These are phyloP conservation scores for Streptopelia turtur DNA, from an alignment of 2,797 vertebrate species.

Conservation along the genomic window DNA sequence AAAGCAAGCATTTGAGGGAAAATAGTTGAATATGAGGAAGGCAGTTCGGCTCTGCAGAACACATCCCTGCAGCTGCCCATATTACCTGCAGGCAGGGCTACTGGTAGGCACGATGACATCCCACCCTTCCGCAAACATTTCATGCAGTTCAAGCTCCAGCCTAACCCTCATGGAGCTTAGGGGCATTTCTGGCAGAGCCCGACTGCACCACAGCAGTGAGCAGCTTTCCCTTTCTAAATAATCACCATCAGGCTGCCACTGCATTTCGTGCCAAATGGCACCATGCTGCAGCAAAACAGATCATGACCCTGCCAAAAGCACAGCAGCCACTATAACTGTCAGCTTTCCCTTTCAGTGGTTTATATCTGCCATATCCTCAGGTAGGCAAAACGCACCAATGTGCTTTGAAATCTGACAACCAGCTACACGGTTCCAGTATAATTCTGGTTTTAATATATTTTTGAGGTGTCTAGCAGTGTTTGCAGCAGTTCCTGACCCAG, in stretches of 20 bases:
- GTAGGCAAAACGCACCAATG: not conserved
- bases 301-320: not conserved
- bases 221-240: not conserved
- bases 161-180: not conserved
- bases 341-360: not conserved
- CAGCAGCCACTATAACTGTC: not conserved
- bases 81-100: not conserved
- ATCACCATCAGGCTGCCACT: not conserved
- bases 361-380: not conserved
- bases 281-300: not conserved
- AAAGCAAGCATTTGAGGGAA: not conserved
- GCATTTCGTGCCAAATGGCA: not conserved
- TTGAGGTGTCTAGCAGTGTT: not conserved
- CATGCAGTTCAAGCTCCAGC: not conserved
- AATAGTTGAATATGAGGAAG: not conserved
- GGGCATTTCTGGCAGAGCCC: not conserved
- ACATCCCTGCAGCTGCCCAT: not conserved
- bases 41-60: not conserved
- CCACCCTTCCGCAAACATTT: not conserved
- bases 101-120: not conserved
- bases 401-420: not conserved
- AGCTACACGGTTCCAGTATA: not conserved
- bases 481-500: not conserved
- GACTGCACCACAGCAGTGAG: not conserved
- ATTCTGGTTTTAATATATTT: not conserved